Conservation (phyloP, 2,888 invertebrate species). For the Mimachlamys varia region DNA sequence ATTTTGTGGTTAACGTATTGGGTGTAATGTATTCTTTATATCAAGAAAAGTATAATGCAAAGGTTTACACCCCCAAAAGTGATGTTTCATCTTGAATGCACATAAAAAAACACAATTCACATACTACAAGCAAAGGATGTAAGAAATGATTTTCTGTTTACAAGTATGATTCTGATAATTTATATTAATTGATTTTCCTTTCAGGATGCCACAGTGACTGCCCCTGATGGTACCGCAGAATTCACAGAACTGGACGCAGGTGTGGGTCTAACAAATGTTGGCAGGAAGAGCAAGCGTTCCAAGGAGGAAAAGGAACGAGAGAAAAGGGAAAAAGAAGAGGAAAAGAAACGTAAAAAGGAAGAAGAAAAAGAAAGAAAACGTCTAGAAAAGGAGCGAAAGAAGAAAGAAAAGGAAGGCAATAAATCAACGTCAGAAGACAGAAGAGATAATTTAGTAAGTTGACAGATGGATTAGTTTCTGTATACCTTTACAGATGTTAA, state of each 20-base stretch:
- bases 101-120: too few relatives aligned
- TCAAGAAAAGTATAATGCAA: too few relatives aligned
- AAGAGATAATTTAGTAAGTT: slow-evolving; percentile 55
- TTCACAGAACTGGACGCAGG: slow-evolving; percentile 44
- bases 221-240: slow-evolving; percentile 50
- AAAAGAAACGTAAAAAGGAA: slow-evolving; percentile 68
- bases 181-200: too few relatives aligned
- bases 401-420: slow-evolving; percentile 46
- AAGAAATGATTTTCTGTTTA: too few relatives aligned
- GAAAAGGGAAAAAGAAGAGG: slow-evolving; percentile 71
- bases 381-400: slow-evolving; percentile 57
- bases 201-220: slow-evolving; percentile 51
- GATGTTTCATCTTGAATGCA: too few relatives aligned
- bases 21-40: too few relatives aligned
- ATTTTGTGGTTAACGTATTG: too few relatives aligned
- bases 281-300: slow-evolving; percentile 54
- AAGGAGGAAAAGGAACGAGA: slow-evolving; percentile 71
- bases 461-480: not conserved
- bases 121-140: too few relatives aligned
- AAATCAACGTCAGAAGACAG: slow-evolving; percentile 58
- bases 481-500: too few relatives aligned
- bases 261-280: slow-evolving; percentile 37
- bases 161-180: too few relatives aligned
- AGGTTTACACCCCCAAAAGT: too few relatives aligned
- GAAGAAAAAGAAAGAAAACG: slow-evolving; percentile 68